These are phyloP conservation scores for Mastomys natalensis DNA, from an alignment of 2,113 vertebrate species.

Conservation along the genomic window DNA sequence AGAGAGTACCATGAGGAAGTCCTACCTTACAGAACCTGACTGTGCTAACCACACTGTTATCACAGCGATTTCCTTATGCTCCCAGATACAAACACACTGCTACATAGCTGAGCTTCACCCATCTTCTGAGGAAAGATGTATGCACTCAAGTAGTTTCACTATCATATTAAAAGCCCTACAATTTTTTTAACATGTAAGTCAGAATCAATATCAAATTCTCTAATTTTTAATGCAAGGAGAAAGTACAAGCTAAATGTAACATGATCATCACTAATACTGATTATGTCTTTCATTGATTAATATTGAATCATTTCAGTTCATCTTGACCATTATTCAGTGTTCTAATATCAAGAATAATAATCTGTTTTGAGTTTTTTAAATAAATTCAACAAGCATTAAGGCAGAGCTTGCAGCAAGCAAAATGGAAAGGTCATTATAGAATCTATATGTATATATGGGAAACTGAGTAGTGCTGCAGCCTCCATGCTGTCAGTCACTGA, in stretches of 20 bases:
- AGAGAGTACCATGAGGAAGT: background rate
- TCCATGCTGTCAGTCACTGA: background rate
- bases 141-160: background rate
- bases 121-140: background rate
- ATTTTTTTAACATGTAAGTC: background rate
- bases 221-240: background rate
- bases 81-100: background rate
- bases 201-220: background rate
- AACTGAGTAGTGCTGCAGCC: background rate
- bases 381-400: background rate
- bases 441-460: background rate
- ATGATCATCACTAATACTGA: background rate
- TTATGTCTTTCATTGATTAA: background rate
- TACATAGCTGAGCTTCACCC: background rate
- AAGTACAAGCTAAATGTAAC: background rate
- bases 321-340: background rate
- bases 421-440: too few species aligned
- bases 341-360: background rate
- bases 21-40: accelerated
- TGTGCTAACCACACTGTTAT: background rate
- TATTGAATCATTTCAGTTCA: background rate
- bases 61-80: background rate
- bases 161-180: background rate
- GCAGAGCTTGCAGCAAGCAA: background rate
- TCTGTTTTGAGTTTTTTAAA: background rate